Evolutionary conservation across 2,888 invertebrate species (phyloP), one percentile per base, ranked within the genome.

Genomic region (Dynastes grantii): DNA sequence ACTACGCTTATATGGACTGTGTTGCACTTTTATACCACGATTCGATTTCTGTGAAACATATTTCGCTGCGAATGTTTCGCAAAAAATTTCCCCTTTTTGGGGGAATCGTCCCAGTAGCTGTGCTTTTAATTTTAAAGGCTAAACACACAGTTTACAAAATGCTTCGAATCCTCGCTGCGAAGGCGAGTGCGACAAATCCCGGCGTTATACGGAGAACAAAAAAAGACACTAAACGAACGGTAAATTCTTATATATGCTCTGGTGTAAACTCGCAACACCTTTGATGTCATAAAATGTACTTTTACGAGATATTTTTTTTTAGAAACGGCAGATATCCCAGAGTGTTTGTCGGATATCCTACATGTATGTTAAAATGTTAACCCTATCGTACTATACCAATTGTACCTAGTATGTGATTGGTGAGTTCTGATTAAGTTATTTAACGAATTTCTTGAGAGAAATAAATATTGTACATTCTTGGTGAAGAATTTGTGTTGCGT

Each of bases 261-360:
- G 76, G 71, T 73, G 76, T 70, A 78, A 80, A 76, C 76, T 76
- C 37, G 73, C 76, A 67, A 45, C 78, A 78, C 63, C 78, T 80
- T 76, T 80, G 78, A 78, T 65, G 64, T 63, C 68, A 76, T 80
- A 80, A 78, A 80, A 71, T 76, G 37, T 80, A 76, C 71, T 80
- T 80, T 80, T 80, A 78, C 73, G 80, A 70, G 78, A 22, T 84
- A 67, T 67, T 76, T 70, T 71, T 53, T 61, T 73, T 16, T 27
- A 45, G 49, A n/a, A 45, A 27, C 8, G 8, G 13, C 9, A 4
- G 1, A 13, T 29, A 27, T 45, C 45, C 13, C 13, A 49, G 22
- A 13, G 4, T 22, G 27, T 22, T 22, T 61, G 22, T 22, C 22
- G 22, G 22, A 22, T 22, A 22, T 22, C 22, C 27, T 61, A 8